These are phyloP conservation scores for Halcyon leucocephala DNA, from an alignment of 2,797 vertebrate genomes.

Conservation along the genomic window DNA sequence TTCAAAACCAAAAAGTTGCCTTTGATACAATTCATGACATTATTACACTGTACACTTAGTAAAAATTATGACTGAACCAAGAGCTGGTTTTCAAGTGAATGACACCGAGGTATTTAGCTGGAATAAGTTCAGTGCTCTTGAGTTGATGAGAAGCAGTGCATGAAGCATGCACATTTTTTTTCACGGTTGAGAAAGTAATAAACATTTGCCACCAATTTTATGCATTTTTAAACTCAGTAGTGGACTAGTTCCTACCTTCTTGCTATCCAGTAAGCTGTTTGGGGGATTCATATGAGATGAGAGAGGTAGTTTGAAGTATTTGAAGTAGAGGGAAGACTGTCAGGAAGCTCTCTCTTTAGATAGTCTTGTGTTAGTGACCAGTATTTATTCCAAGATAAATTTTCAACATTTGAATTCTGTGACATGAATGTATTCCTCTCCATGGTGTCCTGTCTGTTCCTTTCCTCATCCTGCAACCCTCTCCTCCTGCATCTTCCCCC, in stretches of 20 bases:
- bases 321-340: background rate
- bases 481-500: background rate
- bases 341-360: background rate
- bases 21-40: background rate
- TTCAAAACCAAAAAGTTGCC: background rate
- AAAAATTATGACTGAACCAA: background rate
- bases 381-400: background rate
- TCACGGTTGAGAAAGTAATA: slow-evolving; percentile 29
- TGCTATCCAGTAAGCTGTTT: background rate
- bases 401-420: background rate
- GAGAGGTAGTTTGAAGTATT: background rate
- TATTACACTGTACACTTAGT: background rate
- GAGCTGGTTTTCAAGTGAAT: slow-evolving; percentile 39
- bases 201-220: slow-evolving; percentile 28
- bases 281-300: background rate
- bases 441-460: background rate
- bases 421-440: background rate
- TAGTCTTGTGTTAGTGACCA: background rate
- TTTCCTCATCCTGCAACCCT: background rate
- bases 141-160: slow-evolving; percentile 55
- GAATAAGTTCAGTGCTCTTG: slow-evolving; percentile 25
- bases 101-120: slow-evolving; percentile 55
- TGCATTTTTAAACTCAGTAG: slow-evolving; percentile 24
- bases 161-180: slow-evolving; percentile 56
- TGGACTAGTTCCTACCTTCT: background rate